Evolutionary conservation across 2,113 vertebrate genomes (phyloP).

Genomic region (Ammodytes marinus): DNA sequence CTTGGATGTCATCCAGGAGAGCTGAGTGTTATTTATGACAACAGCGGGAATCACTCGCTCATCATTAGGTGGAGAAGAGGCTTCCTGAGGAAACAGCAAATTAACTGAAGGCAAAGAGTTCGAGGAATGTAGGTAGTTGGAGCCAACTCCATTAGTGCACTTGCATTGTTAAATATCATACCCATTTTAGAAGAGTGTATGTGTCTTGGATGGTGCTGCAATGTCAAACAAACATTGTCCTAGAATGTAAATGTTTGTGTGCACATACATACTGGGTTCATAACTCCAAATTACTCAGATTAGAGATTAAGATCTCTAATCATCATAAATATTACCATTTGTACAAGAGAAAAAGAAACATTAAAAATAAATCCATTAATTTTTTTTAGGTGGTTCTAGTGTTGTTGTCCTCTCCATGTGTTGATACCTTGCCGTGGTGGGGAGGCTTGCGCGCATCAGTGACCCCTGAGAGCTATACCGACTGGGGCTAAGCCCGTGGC

Average conservation of each 20-base stretch:
- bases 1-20: constrained; percentile 68
- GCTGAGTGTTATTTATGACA: constrained; percentile 73
- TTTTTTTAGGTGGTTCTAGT: too few species aligned
- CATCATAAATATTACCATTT: not conserved
- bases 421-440: too few species aligned
- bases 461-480: too few species aligned
- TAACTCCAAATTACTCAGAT: not conserved
- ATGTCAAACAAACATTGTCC: constrained; percentile 1
- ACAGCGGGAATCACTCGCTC: constrained; percentile 54
- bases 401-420: too few species aligned
- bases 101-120: constrained; percentile 37
- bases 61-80: constrained; percentile 53
- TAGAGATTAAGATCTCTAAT: not conserved
- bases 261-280: not conserved
- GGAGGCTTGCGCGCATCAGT: too few species aligned
- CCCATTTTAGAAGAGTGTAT: constrained; percentile 1
- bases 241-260: not conserved
- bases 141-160: constrained; percentile 42
- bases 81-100: constrained; percentile 33
- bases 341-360: not conserved
- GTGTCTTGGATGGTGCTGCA: not conserved
- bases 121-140: constrained; percentile 13
- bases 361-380: not conserved
- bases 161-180: constrained; percentile 10
- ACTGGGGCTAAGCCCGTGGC: too few species aligned